Conservation (phyloP, 2,888 invertebrate genomes). For the Acleris cristana region DNA sequence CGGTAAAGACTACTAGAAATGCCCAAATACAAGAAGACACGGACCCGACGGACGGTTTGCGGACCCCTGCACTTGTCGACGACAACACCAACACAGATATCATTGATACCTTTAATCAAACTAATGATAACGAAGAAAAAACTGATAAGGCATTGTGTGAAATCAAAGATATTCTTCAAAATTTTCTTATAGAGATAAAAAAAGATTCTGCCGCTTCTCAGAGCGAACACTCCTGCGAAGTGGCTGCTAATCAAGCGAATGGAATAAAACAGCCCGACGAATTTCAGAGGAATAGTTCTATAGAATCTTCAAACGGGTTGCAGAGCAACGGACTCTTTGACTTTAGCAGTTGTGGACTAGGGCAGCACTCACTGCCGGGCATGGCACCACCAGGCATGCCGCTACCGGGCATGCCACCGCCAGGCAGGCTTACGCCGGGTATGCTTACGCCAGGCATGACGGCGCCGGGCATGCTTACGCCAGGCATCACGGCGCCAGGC, state of each 20-base stretch:
- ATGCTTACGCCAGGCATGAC: slow-evolving; percentile 14
- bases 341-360: slow-evolving; percentile 49
- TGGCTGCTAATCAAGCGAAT: slow-evolving; percentile 43
- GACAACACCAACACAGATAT: slow-evolving; percentile 46
- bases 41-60: slow-evolving; percentile 50
- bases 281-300: slow-evolving; percentile 41
- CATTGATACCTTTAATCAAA: slow-evolving; percentile 55
- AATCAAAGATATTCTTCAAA: slow-evolving; percentile 74
- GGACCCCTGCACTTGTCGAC: slow-evolving; percentile 45
- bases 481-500: slow-evolving; percentile 36
- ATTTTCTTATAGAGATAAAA: slow-evolving; percentile 71
- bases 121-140: slow-evolving; percentile 56
- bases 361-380: slow-evolving; percentile 48
- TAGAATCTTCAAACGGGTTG: slow-evolving; percentile 42
- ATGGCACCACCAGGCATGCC: slow-evolving; percentile 36
- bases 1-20: slow-evolving; percentile 40
- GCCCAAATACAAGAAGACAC: slow-evolving; percentile 46
- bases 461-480: slow-evolving; percentile 39
- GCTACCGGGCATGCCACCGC: no score
- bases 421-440: no score
- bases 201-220: slow-evolving; percentile 59
- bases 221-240: slow-evolving; percentile 53
- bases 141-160: slow-evolving; percentile 72
- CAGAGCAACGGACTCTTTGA: slow-evolving; percentile 51
- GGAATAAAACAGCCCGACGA: slow-evolving; percentile 43